Percentiles rank a stretch among this genome's conserved stretches.
These are phyloP conservation scores for Caenorhabditis sp. DNA, from an alignment of 2,888 invertebrate species.

Conservation along the genomic window DNA sequence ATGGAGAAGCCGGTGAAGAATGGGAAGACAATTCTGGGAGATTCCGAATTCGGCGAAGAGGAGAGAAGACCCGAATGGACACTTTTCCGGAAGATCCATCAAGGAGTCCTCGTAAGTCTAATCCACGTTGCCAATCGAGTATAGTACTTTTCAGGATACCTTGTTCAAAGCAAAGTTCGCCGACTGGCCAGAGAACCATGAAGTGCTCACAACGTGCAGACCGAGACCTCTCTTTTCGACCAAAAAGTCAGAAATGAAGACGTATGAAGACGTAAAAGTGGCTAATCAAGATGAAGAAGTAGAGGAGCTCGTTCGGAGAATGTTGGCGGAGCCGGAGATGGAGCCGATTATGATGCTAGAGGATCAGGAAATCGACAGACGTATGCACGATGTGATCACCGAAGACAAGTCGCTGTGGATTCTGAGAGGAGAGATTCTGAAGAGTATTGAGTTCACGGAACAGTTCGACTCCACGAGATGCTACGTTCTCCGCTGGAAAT, in stretches of 20 bases:
- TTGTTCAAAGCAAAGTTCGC: conserved; percentile 72
- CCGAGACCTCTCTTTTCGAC: conserved; percentile 35
- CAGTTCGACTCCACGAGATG: conserved; percentile 63
- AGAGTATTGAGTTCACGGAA: conserved; percentile 53
- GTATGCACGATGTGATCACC: conserved; percentile 67
- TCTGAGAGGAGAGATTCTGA: conserved; percentile 63
- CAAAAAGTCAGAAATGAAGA: conserved; percentile 34
- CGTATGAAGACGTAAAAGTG: conserved; percentile 30
- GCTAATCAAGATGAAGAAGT: conserved; percentile 29
- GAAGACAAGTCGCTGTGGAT: conserved; percentile 65
- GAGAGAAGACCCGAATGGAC: conserved; percentile 56
- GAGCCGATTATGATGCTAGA: conserved; percentile 54
- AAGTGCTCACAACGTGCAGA: conserved; percentile 41
- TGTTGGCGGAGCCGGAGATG: conserved; percentile 18
- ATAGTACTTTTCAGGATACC: conserved; percentile 58
- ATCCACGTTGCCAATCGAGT: too few relatives aligned
- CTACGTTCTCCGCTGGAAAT: conserved; percentile 74
- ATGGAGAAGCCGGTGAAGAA: conserved; percentile 49
- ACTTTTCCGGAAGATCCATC: conserved; percentile 54
- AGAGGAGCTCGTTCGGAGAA: conserved; percentile 4
- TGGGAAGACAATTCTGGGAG: conserved; percentile 34
- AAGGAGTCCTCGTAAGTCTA: conserved; percentile 60
- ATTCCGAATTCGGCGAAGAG: conserved; percentile 16
- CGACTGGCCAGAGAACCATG: conserved; percentile 58
- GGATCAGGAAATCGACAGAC: conserved; percentile 63